phyloP scores from a whole-genome alignment of 2,888 invertebrate genomes.

The Ochlodes sylvanus region DNA sequence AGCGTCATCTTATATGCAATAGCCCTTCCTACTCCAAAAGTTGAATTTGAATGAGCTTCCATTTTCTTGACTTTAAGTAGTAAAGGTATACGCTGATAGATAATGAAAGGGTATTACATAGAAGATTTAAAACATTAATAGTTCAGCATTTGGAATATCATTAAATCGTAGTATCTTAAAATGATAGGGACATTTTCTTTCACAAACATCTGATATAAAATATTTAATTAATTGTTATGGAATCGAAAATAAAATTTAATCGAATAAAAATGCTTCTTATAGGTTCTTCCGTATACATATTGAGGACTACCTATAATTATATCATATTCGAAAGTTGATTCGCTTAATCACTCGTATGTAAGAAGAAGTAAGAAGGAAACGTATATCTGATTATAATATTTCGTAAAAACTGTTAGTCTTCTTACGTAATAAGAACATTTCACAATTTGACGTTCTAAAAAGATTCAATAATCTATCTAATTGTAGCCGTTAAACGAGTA shows the following conservation, averaged over 20 bases:
- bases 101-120: slow-evolving; percentile 1
- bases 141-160: neutral
- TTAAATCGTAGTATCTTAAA: neutral
- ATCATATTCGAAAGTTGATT: neutral
- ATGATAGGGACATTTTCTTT: neutral
- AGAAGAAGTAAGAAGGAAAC: neutral
- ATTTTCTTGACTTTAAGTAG: slow-evolving; percentile 38
- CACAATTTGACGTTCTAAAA: slow-evolving; percentile 4
- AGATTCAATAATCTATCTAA: slow-evolving; percentile 12
- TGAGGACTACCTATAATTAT: neutral
- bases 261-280: neutral
- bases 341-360: neutral
- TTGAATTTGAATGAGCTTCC: slow-evolving; percentile 46
- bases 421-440: neutral
- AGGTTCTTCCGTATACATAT: neutral
- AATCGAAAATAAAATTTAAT: no score
- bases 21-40: slow-evolving; percentile 11
- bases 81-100: neutral
- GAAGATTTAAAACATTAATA: neutral
- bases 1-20: neutral
- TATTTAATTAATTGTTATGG: neutral
- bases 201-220: neutral
- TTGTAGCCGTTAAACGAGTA: slow-evolving; percentile 30
- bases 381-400: neutral
- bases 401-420: neutral